These are phyloP conservation scores for Phasia obesa DNA, from an alignment of 2,888 invertebrate genomes.

Conservation along the genomic window DNA sequence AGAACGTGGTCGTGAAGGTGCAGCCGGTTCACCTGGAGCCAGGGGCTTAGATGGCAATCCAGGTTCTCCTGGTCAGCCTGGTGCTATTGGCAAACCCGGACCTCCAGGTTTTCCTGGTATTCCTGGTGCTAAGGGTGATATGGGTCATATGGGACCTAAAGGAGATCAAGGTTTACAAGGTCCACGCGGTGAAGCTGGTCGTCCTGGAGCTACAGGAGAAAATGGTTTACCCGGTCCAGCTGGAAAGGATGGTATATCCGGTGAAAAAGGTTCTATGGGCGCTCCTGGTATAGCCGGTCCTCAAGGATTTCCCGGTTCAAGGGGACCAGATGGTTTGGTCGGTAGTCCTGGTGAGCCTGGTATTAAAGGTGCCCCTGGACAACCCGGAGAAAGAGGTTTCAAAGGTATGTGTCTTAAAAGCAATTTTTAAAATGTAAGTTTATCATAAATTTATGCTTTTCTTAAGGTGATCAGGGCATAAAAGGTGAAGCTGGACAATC, in stretches of 20 bases:
- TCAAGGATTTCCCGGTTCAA: constrained; percentile 91
- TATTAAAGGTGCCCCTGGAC: constrained; percentile 89
- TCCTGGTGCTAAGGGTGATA: constrained; percentile 91
- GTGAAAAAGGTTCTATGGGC: constrained; percentile 91
- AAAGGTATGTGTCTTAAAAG: constrained; percentile 83
- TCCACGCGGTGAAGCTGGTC: constrained; percentile 90
- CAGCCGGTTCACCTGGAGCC: constrained; percentile 89
- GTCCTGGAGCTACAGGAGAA: constrained; percentile 90
- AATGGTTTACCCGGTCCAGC: constrained; percentile 88
- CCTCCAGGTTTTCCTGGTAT: constrained; percentile 92
- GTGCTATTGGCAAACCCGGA: constrained; percentile 91
- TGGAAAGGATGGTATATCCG: constrained; percentile 91
- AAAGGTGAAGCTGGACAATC: constrained; percentile 89
- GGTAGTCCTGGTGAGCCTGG: constrained; percentile 90
- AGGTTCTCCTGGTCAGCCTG: constrained; percentile 87
- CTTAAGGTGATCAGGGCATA: constrained; percentile 86
- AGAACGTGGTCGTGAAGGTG: constrained; percentile 92
- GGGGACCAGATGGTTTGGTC: constrained; percentile 89
- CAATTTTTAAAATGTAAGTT: neutral
- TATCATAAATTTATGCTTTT: too few species aligned
- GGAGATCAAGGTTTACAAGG: constrained; percentile 93
- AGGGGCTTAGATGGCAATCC: constrained; percentile 91
- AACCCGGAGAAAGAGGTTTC: constrained; percentile 89
- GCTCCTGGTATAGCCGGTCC: constrained; percentile 88
- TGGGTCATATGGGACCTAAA: constrained; percentile 88